Base-by-base conservation (phyloP, 53 echinoderm and acorn worm genomes). In the Echinometra lucunter region DNA sequence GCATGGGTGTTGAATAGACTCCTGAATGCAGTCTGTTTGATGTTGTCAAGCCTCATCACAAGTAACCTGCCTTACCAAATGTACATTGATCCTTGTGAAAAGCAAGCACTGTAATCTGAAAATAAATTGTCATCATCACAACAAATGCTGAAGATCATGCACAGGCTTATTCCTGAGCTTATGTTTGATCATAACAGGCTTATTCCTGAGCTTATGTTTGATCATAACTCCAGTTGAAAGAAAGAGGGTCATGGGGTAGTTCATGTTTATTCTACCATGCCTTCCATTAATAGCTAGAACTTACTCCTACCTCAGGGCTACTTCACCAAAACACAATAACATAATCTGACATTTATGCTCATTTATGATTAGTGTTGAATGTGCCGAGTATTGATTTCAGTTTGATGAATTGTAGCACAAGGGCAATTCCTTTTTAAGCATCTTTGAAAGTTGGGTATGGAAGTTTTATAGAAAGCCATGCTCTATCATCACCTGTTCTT, bases 51-150 rank as follows among this genome's bases (percentile, higher is more conserved):
- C 11, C 28, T 85, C 85, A 85, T 85, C 85, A 47, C 5, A n/a
- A 85, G 49, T 85, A 85, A 85, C 47, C 85, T 49, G 28, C 85
- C 49, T 44, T 21, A 45, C 47, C 47, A 49, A 85, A 28, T 85
- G 85, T 49, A 47, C 85, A 85, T 85, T 85, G 85, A 47, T 85
- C 85, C 81, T 28, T 49, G 28, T n/a, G 85, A 49, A 85, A 85
- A 49, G 85, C 85, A 85, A 85, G 85, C 85, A 85, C 12, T 1
- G 30, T 85, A 85, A 85, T 85, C 85, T 53, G 85, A 85, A 85
- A 85, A 85, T 85, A 85, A 85, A 85, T 85, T 85, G 85, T 85
- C 85, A 85, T 85, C 85, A 85, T n/a, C 10, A n/a, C 53, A 85
- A 30, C 85, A 85, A 85, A 49, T 85, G 85, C 47, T 4, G 10